Evolutionary conservation across 2,113 vertebrate genomes (phyloP).

Genomic region (Ranitomeya imitator): DNA sequence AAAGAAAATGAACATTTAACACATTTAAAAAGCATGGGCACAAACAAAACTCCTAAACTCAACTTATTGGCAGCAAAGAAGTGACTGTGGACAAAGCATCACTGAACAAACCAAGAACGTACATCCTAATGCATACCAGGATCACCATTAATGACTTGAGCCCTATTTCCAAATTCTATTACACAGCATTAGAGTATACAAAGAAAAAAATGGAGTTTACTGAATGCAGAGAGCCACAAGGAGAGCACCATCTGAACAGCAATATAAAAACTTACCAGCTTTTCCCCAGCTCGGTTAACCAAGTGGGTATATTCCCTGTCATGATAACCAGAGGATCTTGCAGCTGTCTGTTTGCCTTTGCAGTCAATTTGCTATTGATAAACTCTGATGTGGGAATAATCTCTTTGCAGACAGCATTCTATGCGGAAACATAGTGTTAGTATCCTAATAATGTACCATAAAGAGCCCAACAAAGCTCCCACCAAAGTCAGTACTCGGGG

Average conservation of each 20-base stretch:
- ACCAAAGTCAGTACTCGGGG: too few species aligned
- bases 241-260: not conserved
- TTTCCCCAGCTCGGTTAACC: constrained; percentile 97
- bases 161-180: not conserved
- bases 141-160: not conserved
- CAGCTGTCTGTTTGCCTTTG: constrained; percentile 97
- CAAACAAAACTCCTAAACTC: not conserved
- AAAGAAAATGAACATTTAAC: constrained; percentile 57
- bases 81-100: not conserved
- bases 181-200: too few species aligned
- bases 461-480: not conserved
- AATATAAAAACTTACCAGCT: constrained; percentile 81
- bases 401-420: constrained; percentile 97
- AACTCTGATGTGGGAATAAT: constrained; percentile 94
- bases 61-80: not conserved
- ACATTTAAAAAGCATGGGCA: not conserved
- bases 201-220: not conserved
- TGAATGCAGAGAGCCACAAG: not conserved
- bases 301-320: constrained; percentile 98
- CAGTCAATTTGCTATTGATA: constrained; percentile 98
- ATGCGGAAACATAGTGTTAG: constrained; percentile 46
- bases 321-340: constrained; percentile 99
- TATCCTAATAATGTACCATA: not conserved
- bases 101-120: not conserved
- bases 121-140: not conserved